Evolutionary conservation across 2,797 vertebrate species (phyloP), one percentile per base, ranked within the genome.

Genomic region (Phoxinus dragarum): DNA sequence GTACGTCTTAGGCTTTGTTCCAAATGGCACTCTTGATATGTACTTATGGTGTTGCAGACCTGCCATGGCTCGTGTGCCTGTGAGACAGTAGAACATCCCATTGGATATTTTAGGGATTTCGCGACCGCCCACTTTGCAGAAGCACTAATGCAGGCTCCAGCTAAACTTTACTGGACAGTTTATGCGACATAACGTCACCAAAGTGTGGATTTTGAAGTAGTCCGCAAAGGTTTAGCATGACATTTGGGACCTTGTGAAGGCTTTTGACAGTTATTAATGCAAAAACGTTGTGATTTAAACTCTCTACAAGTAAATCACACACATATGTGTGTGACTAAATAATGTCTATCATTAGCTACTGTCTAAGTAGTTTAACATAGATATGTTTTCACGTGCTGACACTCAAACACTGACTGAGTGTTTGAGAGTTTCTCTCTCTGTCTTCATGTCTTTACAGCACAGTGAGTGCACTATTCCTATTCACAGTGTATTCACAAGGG

Each of bases 1-100:
- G 56, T 66, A 47, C 14, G 17, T 47, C n/a, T 47, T 64, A 44
- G 76, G 76, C 38, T 79, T 47, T 66, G n/a, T 64, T 80, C 56
- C 77, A 80, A 80, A 80, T 66, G 59, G 59, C n/a, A 3, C 40
- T 80, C 59, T 31, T 80, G 40, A 80, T 44, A 66, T 80, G 56
- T 61, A 61, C 54, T 78, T 61, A 78, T 80, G 59, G 59, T 79
- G 59, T 66, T 23, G 40, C 38, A 34, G 59, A 80, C 38, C 56
- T 66, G 38, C 40, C 75, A 40, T 61, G 54, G 75, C 75, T 78
- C 54, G 23, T 78, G 75, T 78, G 75, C 21, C 75, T 77, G 36
- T 77, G 75, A 77, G 36, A 77, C 75, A 8, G 6, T 27, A 9
- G 36, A 42, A 78, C 36, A 56, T 76, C 52, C 75, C 36, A 42